Percentiles rank a stretch among this genome's conserved stretches.
These are phyloP conservation scores for Aradophagus sp. DNA, from an alignment of 1,140 invertebrate genomes.

Conservation along the genomic window DNA sequence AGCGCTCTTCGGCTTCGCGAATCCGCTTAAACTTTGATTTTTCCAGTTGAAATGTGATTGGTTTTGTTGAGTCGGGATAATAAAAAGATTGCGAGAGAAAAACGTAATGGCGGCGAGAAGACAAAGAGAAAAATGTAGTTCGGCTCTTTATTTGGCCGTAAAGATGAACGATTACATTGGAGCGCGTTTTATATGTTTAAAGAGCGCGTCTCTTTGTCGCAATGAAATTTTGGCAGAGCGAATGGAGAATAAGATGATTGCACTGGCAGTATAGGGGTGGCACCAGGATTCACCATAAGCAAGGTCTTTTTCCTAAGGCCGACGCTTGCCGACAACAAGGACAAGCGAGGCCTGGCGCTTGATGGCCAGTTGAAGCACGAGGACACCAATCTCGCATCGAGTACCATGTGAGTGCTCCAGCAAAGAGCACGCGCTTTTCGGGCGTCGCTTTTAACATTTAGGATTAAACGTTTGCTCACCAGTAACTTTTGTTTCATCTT, in stretches of 20 bases:
- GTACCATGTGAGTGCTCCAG: conserved; percentile 86
- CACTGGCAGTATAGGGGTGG: conserved; percentile 80
- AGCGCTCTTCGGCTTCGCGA: conserved; percentile 1
- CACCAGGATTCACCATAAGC: conserved; percentile 97
- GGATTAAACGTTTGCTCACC: conserved; percentile 30
- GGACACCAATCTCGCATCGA: conserved; percentile 98
- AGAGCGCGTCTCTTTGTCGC: conserved; percentile 52
- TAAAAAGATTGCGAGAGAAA: conserved; percentile 7
- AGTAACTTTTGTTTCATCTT: too few relatives aligned
- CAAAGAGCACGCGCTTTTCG: conserved; percentile 55
- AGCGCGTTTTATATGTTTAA: conserved; percentile 52
- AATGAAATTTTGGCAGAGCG: conserved; percentile 60
- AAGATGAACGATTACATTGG: conserved; percentile 48
- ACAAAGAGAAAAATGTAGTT: conserved; percentile 51
- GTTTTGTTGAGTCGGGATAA: conserved; percentile 1
- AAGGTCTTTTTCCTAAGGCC: conserved; percentile 98
- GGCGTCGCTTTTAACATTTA: not conserved
- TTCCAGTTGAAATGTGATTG: conserved; percentile 13
- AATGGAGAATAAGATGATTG: conserved; percentile 73
- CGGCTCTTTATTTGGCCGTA: conserved; percentile 36
- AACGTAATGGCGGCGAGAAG: too few relatives aligned
- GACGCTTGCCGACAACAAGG: conserved; percentile 97
- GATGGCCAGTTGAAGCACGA: conserved; percentile 99
- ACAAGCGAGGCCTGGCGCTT: conserved; percentile 97
- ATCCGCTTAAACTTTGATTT: conserved; percentile 2